These are phyloP conservation scores for Leptinotarsa haldemani DNA, from an alignment of 2,888 invertebrate genomes.

Conservation along the genomic window DNA sequence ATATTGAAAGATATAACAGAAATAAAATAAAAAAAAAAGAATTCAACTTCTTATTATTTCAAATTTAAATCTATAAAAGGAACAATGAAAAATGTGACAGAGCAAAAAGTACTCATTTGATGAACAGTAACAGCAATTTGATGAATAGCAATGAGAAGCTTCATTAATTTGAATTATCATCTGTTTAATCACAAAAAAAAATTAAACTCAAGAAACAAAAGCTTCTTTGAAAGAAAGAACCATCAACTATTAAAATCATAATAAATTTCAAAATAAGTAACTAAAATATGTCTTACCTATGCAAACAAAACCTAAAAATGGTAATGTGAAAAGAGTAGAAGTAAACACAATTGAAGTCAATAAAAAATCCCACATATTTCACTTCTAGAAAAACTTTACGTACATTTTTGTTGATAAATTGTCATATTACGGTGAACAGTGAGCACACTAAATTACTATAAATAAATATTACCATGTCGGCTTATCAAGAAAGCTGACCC, in stretches of 20 bases:
- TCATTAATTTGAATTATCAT: no score
- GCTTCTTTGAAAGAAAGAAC: no score
- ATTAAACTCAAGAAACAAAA: no score
- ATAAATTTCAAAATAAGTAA: neutral
- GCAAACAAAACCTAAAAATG: slow-evolving; percentile 53
- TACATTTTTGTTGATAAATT: slow-evolving; percentile 29
- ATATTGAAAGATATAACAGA: no score
- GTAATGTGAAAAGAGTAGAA: slow-evolving; percentile 51
- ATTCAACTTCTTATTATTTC: no score
- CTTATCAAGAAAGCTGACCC: slow-evolving; percentile 39
- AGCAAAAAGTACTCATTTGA: no score
- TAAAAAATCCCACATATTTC: slow-evolving; percentile 55
- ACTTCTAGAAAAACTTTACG: slow-evolving; percentile 12
- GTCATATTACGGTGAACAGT: slow-evolving; percentile 31
- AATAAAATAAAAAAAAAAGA: no score
- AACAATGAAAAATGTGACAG: no score
- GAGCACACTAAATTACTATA: slow-evolving; percentile 40
- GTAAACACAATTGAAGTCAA: slow-evolving; percentile 54
- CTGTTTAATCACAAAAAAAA: no score
- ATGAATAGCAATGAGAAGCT: no score
- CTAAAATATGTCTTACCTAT: slow-evolving; percentile 53
- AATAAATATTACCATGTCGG: slow-evolving; percentile 41
- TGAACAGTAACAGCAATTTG: no score
- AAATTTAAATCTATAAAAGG: no score
- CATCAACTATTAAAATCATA: neutral